phyloP scores from a whole-genome alignment of 1,140 invertebrate genomes.

The Drosophila willistoni region DNA sequence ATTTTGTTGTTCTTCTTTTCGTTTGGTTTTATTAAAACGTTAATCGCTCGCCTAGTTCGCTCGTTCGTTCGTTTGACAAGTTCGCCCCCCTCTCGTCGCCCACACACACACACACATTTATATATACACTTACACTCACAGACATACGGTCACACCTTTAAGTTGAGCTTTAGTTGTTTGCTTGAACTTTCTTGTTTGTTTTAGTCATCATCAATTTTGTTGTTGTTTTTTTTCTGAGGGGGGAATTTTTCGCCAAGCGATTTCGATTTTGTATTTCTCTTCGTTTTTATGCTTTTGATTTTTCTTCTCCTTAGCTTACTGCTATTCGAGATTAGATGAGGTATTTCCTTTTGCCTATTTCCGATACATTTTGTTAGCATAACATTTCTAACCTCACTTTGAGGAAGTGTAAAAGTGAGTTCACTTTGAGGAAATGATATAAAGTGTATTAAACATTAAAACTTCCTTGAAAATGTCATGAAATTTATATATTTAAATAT shows the following conservation, averaged over 20 bases:
- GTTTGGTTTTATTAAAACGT: constrained; percentile 33
- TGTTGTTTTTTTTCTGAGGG: constrained; percentile 21
- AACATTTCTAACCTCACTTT: too few species aligned
- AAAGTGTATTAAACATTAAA: too few species aligned
- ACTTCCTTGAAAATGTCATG: too few species aligned
- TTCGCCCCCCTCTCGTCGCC: constrained; percentile 31
- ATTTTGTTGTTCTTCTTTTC: constrained; percentile 26
- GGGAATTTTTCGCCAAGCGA: constrained; percentile 5
- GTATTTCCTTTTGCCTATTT: too few species aligned
- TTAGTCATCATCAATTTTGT: constrained; percentile 28
- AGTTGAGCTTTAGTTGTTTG: constrained; percentile 54
- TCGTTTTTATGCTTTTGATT: constrained; percentile 43
- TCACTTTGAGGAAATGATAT: too few species aligned
- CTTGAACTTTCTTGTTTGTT: constrained; percentile 52
- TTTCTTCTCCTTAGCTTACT: constrained; percentile 31
- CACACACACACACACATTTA: constrained; percentile 18
- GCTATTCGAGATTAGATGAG: too few species aligned
- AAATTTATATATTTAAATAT: too few species aligned
- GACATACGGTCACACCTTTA: constrained; percentile 43
- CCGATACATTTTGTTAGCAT: too few species aligned
- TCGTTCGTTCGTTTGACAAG: constrained; percentile 44
- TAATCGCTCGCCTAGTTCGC: constrained; percentile 55
- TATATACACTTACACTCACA: constrained; percentile 18
- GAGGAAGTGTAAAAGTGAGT: too few species aligned
- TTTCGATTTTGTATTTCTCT: constrained; percentile 11